These are phyloP conservation scores for Acanthis flammea DNA, from an alignment of 2,797 vertebrate genomes.

Conservation along the genomic window DNA sequence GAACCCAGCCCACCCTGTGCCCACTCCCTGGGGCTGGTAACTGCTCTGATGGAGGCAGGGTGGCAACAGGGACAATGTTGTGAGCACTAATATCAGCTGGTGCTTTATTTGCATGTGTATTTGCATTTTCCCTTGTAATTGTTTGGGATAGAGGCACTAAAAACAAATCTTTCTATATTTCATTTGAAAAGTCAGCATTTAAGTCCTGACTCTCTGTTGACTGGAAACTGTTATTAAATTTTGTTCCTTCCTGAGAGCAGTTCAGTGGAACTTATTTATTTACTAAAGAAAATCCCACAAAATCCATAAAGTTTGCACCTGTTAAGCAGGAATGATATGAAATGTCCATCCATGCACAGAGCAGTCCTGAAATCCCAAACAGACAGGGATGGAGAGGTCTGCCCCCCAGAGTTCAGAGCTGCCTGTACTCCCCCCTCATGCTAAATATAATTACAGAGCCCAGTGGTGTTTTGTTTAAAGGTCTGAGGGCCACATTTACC, in stretches of 20 bases:
- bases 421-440: not conserved
- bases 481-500: not conserved
- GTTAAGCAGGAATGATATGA: not conserved
- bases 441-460: not conserved
- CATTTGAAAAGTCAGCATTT: not conserved
- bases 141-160: conserved; percentile 11
- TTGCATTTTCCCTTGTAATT: conserved; percentile 60
- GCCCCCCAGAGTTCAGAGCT: not conserved
- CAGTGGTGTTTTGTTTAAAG: not conserved
- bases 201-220: not conserved
- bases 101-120: conserved; percentile 59
- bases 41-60: not conserved
- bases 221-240: not conserved
- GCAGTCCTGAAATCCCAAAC: not conserved
- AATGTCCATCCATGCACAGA: not conserved
- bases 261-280: not conserved
- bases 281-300: not conserved
- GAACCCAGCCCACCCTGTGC: conserved; percentile 30
- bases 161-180: conserved; percentile 35
- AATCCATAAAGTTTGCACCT: not conserved
- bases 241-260: not conserved
- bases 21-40: not conserved
- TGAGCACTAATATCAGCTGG: not conserved
- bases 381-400: not conserved
- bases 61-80: not conserved